Base-by-base conservation (phyloP, 2,888 invertebrate species). In the Dione vanillae region DNA sequence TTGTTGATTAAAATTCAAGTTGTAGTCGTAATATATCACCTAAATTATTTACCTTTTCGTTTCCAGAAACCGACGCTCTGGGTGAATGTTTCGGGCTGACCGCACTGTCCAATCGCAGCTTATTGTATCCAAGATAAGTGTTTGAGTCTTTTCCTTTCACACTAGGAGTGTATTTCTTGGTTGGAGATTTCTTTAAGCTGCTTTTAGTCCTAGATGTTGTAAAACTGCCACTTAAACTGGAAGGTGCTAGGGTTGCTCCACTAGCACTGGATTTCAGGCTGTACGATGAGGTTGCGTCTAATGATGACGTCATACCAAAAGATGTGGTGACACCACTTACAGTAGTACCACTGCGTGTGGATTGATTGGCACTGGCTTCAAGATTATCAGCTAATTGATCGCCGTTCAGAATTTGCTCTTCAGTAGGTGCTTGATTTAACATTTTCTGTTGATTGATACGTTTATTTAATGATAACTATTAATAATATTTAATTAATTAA, bases 51-150 rank as follows among this genome's bases (percentile, higher is more conserved):
- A 91, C 92, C 85, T 93, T 93, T 70, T 92, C 92, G 71, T 81
- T 78, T 20, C 83, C 86, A 58, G 82, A 78, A 43, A 83, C 78
- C 14, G 80, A 77, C 0, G 86, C 79, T 71, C 88, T 83, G 0
- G 93, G 92, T 0, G 89, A 90, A 76, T 94, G 94, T 67, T 94
- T 94, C 1, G 94, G 94, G 74, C 94, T 94, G 12, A 89, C 82
- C 27, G 94, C 94, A 72, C 93, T 93, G 72, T 94, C 94, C 73
- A 94, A 75, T 66, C 94, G 87, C 74, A 94, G 75, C 70, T 94
- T 94, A 75, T 94, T 94, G 77, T 93, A 94, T 2, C 93, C 93
- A 12, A 86, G 88, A 74, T 86, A 88, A 75, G 81, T 89, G 0
- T 86, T 79, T 68, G 83, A 79, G 71, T 92, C 92, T 71, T 90